Conservation (phyloP, 2,888 invertebrate genomes). For the Archips crataeganus region DNA sequence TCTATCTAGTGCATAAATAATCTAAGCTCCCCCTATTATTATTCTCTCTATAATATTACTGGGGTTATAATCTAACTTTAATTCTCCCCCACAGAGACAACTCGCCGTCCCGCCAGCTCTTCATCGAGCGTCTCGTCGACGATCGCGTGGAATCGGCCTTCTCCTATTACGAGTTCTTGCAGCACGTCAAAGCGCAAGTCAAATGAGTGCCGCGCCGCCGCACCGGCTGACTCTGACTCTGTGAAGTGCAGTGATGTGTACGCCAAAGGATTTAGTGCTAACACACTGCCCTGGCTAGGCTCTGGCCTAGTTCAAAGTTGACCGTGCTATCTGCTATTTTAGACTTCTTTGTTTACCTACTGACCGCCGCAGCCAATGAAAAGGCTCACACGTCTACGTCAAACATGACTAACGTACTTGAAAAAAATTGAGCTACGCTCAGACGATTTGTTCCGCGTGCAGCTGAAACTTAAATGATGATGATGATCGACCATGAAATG, state of each 20-base stretch:
- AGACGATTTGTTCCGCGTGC: too few relatives aligned
- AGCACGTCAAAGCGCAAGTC: slow-evolving; percentile 96
- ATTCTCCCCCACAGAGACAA: slow-evolving; percentile 91
- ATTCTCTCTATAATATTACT: too few relatives aligned
- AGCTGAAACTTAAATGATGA: too few relatives aligned
- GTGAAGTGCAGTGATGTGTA: neutral
- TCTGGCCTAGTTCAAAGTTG: slow-evolving; percentile 35
- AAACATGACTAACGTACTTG: too few relatives aligned
- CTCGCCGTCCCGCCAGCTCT: slow-evolving; percentile 92
- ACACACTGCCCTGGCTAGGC: slow-evolving; percentile 63
- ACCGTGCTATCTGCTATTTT: neutral
- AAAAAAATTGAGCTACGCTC: too few relatives aligned
- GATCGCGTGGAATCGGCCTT: slow-evolving; percentile 97
- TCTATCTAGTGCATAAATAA: too few relatives aligned
- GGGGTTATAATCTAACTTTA: slow-evolving; percentile 25
- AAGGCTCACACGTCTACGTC: too few relatives aligned
- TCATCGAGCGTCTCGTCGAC: slow-evolving; percentile 96
- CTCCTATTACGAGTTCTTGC: slow-evolving; percentile 99
- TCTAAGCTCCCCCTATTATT: too few relatives aligned
- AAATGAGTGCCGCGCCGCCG: slow-evolving; percentile 86
- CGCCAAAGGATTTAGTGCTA: slow-evolving; percentile 44
- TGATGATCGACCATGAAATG: too few relatives aligned
- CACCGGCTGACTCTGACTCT: too few relatives aligned
- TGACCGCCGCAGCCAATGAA: too few relatives aligned
- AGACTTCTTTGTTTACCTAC: too few relatives aligned